Conservation (phyloP, 2,113 vertebrate species). For the Rostratula benghalensis region DNA sequence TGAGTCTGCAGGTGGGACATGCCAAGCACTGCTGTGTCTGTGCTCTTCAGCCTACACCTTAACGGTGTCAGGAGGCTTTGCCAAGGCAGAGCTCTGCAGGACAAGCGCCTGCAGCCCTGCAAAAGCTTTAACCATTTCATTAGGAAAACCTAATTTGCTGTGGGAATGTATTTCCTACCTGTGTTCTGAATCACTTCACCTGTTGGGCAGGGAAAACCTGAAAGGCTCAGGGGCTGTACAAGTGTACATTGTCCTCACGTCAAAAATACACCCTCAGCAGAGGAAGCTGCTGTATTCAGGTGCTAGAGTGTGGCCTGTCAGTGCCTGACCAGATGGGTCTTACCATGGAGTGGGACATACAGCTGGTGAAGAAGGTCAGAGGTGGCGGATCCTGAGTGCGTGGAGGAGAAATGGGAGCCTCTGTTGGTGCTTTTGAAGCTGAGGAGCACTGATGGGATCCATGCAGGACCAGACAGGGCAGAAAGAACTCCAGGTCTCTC, state of each 20-base stretch:
- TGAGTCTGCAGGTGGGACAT: fast-evolving
- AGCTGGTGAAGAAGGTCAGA: not conserved
- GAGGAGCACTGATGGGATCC: not conserved
- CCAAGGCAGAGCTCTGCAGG: not conserved
- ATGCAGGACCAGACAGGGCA: not conserved
- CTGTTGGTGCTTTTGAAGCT: not conserved
- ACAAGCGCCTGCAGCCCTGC: not conserved
- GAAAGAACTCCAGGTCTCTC: not conserved
- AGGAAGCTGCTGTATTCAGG: not conserved
- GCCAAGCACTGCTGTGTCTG: not conserved
- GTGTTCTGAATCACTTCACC: not conserved
- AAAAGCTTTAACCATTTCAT: not conserved
- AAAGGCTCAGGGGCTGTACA: not conserved
- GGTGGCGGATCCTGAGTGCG: not conserved
- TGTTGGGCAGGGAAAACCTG: not conserved
- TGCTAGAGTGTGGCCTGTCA: not conserved
- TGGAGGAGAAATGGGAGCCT: not conserved
- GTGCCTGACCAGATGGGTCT: not conserved
- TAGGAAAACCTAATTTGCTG: not conserved
- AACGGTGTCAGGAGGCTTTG: fast-evolving
- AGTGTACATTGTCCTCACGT: not conserved
- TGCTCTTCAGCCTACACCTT: not conserved
- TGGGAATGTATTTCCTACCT: not conserved
- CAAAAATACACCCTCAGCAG: not conserved
- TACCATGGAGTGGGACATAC: no score